Evolutionary conservation across 2,113 vertebrate genomes (phyloP), one percentile per base, ranked within the genome.

Genomic region (Ranitomeya imitator): DNA sequence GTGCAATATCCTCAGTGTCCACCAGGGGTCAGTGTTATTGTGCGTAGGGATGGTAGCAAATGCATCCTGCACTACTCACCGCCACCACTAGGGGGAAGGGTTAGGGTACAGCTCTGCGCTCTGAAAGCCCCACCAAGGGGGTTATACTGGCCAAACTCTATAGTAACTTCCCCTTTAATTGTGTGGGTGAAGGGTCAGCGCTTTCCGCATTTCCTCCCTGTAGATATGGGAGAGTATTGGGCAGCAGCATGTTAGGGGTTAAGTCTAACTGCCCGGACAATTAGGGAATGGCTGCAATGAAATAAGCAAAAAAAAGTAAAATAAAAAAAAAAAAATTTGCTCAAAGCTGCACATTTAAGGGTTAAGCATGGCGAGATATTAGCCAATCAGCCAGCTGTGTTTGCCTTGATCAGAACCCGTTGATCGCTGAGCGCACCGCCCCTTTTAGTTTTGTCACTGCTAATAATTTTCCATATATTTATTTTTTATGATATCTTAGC

Each of bases 181-280:
- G 52, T 83, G 67, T 83, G 31, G 55, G 69, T 52, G 86, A 76
- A 67, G 79, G 86, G 51, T 54, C 23, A 57, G 73, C 13, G 55
- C 67, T 80, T 71, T 23, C 26, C 61, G 63, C 65, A 59, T 86
- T 31, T 26, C 55, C 73, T 78, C 76, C 78, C 78, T 71, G 55
- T 87, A 87, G 54, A 52, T 59, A 23, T 7, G 16, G 86, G 85
- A 78, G 85, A n/a, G 85, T 52, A 21, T 4, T 45, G 86, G 79
- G 79, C 65, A 76, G 79, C 86, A 82, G 86, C 86, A 88, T 88
- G 86, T 83, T 83, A 88, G 86, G 86, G 78, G 86, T 73, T 73
- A 71, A 83, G 79, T 82, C 23, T 76, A 52, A 61, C 86, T 88
- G 86, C 86, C 79, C 78, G 80, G n/a, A 21, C 78, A 55, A 60